Evolutionary conservation across 1,140 invertebrate genomes (phyloP), one percentile per base, ranked within the genome.

Genomic region (Trichonephila clavipes): DNA sequence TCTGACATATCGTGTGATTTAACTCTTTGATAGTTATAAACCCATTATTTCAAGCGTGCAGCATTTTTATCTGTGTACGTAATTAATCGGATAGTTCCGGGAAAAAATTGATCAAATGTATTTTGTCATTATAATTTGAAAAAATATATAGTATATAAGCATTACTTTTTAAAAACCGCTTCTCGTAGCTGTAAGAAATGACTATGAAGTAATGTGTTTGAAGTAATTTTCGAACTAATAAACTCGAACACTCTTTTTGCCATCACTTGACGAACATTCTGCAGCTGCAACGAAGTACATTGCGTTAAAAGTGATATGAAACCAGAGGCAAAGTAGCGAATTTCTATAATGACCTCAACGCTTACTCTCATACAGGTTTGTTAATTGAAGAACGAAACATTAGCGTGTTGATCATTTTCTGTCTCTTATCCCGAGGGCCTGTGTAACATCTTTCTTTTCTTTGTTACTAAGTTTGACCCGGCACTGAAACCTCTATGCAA

Each of bases 401-500:
- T 69, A 77, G 69, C 69, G 69, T 40, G 69, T 10, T 8, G 28
- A 77, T 77, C 28, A 77, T 77, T 77, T 77, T 34, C 28, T 40
- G 28, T 8, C 16, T 77, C 16, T 28, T 24, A 24, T 77, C 69
- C 69, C 69, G 28, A 34, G 69, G 28, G 69, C 7, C 16, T 40
- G 16, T 77, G 24, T 14, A 62, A 18, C 61, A 18, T 62, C 61
- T 62, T 28, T 77, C 69, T 18, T 14, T 77, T 77, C 24, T 51
- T 77, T 77, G 69, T 77, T 77, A 77, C 69, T 40, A 77, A 77
- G 69, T 77, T 34, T 77, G 69, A 77, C 69, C 69, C 69, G 28
- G 69, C 69, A 77, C 69, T 77, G 69, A 77, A 77, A 77, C 69
- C 69, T 77, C 69, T 77, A 77, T 77, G 69, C 69, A 77, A 77